These are phyloP conservation scores for Hemibagrus wyckioides DNA, from an alignment of 2,113 vertebrate genomes.

Conservation along the genomic window DNA sequence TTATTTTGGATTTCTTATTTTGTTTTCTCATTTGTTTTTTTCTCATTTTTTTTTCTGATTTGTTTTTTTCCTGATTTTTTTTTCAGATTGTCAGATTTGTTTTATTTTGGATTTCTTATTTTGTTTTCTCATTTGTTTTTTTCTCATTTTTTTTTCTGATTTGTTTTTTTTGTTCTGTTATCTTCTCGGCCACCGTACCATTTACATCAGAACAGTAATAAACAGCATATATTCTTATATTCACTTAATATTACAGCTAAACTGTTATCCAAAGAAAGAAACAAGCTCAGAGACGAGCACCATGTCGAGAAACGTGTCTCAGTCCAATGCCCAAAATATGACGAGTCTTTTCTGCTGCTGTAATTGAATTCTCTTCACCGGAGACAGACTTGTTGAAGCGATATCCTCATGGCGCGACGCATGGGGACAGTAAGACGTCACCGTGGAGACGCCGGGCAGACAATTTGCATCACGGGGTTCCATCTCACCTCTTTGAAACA, in stretches of 20 bases:
- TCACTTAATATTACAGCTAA: background rate
- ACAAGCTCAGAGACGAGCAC: background rate
- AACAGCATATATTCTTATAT: background rate
- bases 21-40: no score
- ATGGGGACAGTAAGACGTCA: conserved; percentile 4
- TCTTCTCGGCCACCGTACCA: no score
- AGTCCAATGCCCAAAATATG: background rate
- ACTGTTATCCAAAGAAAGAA: background rate
- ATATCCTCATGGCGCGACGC: conserved; percentile 6
- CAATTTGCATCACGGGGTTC: background rate
- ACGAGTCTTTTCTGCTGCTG: conserved; percentile 18
- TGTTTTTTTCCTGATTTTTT: no score
- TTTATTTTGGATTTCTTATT: no score
- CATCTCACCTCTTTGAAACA: background rate
- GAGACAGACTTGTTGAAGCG: background rate
- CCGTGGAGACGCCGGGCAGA: background rate
- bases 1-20: no score
- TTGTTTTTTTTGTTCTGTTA: no score
- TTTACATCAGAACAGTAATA: no score
- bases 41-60: no score
- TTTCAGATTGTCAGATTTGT: no score
- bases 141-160: no score
- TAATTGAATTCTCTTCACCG: conserved; percentile 4
- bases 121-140: no score
- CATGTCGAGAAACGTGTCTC: background rate